Evolutionary conservation across 53 echinoderm and acorn worm genomes (phyloP).

Genomic region (Holothuria leucospilota): DNA sequence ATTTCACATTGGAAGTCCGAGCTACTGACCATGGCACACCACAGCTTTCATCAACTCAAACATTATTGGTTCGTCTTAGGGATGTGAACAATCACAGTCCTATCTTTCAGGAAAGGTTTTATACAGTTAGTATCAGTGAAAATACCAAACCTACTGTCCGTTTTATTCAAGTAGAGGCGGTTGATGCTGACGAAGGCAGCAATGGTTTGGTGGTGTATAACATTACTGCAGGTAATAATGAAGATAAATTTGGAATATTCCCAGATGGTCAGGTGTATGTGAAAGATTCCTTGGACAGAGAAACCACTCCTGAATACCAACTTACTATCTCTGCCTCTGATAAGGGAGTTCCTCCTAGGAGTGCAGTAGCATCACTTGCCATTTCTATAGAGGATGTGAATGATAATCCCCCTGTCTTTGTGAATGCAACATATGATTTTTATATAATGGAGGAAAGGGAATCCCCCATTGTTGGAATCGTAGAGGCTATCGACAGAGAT

Average conservation of each 20-base stretch:
- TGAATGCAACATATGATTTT: slow-evolving; percentile 84
- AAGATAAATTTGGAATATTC: slow-evolving; percentile 87
- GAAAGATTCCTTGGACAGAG: slow-evolving; percentile 79
- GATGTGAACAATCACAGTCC: slow-evolving; percentile 96
- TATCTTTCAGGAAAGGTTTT: slow-evolving; percentile 64
- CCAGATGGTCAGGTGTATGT: slow-evolving; percentile 92
- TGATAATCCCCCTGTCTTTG: slow-evolving; percentile 90
- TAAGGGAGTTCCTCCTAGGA: slow-evolving; percentile 79
- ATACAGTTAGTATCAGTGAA: slow-evolving; percentile 68
- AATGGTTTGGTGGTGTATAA: slow-evolving; percentile 82
- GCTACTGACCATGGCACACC: slow-evolving; percentile 93
- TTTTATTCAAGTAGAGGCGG: slow-evolving; percentile 70
- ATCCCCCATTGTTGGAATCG: slow-evolving; percentile 68
- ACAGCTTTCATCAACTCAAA: slow-evolving; percentile 69
- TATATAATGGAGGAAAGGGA: slow-evolving; percentile 70
- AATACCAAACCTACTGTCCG: slow-evolving; percentile 48
- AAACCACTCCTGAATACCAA: slow-evolving; percentile 65
- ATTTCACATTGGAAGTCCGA: slow-evolving; percentile 68
- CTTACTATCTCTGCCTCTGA: slow-evolving; percentile 79
- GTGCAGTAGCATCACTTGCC: slow-evolving; percentile 52
- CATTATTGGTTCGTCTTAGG: slow-evolving; percentile 67
- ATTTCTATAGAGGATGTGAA: slow-evolving; percentile 84
- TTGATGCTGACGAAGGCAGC: slow-evolving; percentile 83
- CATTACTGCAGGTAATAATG: slow-evolving; percentile 76
- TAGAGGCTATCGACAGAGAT: slow-evolving; percentile 78